These are phyloP conservation scores for Lepidocyrtoides sp. DNA, from an alignment of 2,888 invertebrate species.

Conservation along the genomic window DNA sequence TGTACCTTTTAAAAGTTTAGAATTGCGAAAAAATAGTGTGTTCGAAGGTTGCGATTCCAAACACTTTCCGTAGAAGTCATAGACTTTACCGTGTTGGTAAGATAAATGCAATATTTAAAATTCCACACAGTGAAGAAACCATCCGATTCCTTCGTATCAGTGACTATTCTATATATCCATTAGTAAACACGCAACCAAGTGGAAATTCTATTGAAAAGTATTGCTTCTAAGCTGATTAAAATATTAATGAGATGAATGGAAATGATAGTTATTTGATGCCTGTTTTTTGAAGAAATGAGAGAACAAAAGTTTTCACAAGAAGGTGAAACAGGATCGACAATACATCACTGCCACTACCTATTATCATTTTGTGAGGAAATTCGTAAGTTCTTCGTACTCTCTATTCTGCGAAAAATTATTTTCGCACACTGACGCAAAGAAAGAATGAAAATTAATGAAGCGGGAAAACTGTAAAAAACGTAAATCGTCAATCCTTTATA, in stretches of 20 bases:
- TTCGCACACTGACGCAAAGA: background rate
- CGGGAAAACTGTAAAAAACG: background rate
- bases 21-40: too few species aligned
- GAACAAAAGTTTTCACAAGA: conserved; percentile 25
- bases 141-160: too few species aligned
- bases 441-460: conserved; percentile 29
- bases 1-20: too few species aligned
- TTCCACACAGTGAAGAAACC: background rate
- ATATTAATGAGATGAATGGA: conserved; percentile 69
- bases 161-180: too few species aligned
- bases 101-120: background rate
- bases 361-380: background rate
- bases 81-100: background rate
- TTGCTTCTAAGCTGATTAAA: conserved; percentile 68
- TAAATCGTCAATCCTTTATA: background rate
- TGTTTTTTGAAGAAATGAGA: background rate
- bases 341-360: background rate
- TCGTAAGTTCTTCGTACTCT: background rate
- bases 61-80: too few species aligned
- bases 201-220: conserved; percentile 55
- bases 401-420: background rate
- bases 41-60: too few species aligned
- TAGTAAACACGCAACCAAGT: conserved; percentile 54
- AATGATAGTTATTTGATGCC: conserved; percentile 21
- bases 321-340: background rate